Percentiles rank a stretch among this genome's conserved stretches.
Conservation (phyloP, 2,113 vertebrate species). For the Rhagologus leucostigma region DNA sequence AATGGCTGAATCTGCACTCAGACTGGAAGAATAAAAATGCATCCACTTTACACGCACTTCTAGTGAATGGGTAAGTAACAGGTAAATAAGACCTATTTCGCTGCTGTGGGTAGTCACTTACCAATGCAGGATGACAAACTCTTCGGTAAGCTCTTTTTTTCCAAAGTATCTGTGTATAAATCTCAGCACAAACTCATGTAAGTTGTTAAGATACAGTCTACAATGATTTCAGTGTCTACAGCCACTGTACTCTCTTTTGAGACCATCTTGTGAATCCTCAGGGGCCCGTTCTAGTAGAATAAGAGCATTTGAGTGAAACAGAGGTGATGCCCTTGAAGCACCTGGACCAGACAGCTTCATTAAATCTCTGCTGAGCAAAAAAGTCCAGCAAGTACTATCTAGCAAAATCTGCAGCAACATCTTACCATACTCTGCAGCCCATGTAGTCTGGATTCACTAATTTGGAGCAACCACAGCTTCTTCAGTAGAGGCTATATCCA, state of each 20-base stretch:
- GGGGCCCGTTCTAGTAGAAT: neutral
- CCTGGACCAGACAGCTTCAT: neutral
- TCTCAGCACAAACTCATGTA: neutral
- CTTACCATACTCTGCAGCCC: neutral
- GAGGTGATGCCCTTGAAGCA: neutral
- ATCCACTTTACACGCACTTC: slow-evolving; percentile 80
- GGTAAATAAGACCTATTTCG: neutral
- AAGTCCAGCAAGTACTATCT: neutral
- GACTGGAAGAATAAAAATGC: slow-evolving; percentile 77
- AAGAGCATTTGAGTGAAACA: neutral
- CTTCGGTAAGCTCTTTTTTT: neutral
- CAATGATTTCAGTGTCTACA: neutral
- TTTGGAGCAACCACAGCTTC: neutral
- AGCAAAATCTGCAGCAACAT: neutral
- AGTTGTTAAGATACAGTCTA: neutral
- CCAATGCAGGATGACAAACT: neutral
- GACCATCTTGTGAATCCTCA: neutral
- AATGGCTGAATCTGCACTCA: slow-evolving; percentile 83
- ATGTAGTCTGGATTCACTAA: neutral
- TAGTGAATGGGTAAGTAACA: slow-evolving; percentile 83
- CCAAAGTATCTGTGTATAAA: neutral
- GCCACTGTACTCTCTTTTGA: neutral
- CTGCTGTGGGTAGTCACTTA: neutral
- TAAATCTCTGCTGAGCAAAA: neutral
- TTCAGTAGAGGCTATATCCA: neutral